Conservation (phyloP, 2,113 vertebrate species). For the Pantherophis guttatus region DNA sequence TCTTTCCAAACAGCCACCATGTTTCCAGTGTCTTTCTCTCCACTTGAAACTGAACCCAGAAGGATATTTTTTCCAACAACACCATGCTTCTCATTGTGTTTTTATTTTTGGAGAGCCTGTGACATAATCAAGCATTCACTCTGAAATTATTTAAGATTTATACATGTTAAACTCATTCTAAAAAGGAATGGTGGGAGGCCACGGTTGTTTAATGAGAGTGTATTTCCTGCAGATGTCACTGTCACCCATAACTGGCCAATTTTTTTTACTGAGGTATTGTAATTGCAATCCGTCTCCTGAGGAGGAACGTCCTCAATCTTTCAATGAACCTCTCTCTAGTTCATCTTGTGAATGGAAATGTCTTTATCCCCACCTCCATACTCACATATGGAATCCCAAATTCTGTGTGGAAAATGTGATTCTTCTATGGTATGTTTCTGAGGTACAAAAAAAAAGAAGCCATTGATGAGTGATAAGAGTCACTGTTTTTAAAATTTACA, state of each 20-base stretch:
- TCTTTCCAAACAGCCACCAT: too few species aligned
- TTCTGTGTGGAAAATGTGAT: neutral
- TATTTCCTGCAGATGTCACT: constrained; percentile 30
- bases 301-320: neutral
- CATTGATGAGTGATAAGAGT: neutral
- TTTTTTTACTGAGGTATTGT: neutral
- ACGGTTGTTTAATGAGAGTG: neutral
- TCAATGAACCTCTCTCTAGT: neutral
- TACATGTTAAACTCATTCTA: neutral
- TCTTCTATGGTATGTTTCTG: neutral
- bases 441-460: neutral
- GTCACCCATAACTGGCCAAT: neutral
- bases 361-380: neutral
- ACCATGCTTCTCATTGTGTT: neutral
- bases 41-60: too few species aligned
- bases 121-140: neutral
- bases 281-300: neutral
- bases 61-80: too few species aligned
- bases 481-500: neutral
- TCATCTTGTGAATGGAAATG: neutral
- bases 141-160: neutral
- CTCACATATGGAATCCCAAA: neutral
- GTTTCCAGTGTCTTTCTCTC: too few species aligned
- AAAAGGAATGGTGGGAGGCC: neutral
- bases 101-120: neutral